Base-by-base conservation (phyloP, 1,140 invertebrate species). In the Calliopsis andreniformis region DNA sequence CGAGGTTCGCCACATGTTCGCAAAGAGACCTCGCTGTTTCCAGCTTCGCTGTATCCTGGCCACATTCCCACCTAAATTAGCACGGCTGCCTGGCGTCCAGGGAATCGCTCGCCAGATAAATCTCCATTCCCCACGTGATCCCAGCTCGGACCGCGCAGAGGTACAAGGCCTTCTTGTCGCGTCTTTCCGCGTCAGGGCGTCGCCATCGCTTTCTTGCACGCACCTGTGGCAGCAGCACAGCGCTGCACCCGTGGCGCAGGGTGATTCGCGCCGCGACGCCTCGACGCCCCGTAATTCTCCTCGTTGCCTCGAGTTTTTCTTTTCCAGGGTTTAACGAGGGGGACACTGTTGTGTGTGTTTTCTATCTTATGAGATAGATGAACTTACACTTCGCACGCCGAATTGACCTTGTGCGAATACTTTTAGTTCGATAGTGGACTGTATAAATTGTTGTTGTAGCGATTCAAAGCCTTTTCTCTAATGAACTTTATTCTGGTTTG, bases 141-240 rank as follows among this genome's bases (percentile, higher is more conserved):
- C 39, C 30, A 23, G 56, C n/a, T 59, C 56, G 32, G 39, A 18
- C 2, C 2, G 16, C 14, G 28, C 1, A 2, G 56, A 58, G 20
- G 7, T 23, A 39, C 20, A 28, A 25, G 39, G 25, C 23, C 28
- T 63, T 63, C 61, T 63, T 63, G 42, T 30, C 45, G 45, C 42
- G 61, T 63, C 42, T 47, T n/a, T 45, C 2, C 16, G 58, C 1
- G 16, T 23, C 61, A 43, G 25, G 61, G 61, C 61, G 42, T 62
- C 42, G 39, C 32, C 42, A 18, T 47, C 23, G 18, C 25, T 63
- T 59, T 59, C 56, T 59, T 59, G 20, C 25, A 42, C 18, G 14
- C 2, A 18, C 2, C 28, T 63, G 61, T 49, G 32, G 47, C n/a
- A n/a, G n/a, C n/a, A 63, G 47, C 47, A 23, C 8, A 18, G 47